These are phyloP conservation scores for Furnarius figulus DNA, from an alignment of 2,113 vertebrate species.

Conservation along the genomic window DNA sequence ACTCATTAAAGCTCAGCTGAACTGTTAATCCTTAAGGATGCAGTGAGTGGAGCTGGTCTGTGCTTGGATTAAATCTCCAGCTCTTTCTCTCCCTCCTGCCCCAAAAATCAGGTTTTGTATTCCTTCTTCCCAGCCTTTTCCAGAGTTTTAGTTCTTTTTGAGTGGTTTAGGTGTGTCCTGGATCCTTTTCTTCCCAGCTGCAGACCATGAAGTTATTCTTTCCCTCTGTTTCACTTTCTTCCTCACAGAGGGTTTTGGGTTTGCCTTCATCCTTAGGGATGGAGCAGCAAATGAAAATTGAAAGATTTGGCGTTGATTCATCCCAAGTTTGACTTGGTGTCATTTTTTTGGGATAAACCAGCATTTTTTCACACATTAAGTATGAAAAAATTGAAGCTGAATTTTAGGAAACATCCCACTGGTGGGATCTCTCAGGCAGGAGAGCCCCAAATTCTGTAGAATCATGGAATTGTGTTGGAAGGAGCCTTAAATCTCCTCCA, in stretches of 20 bases:
- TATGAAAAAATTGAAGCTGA: not conserved
- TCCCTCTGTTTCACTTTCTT: not conserved
- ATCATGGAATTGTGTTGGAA: not conserved
- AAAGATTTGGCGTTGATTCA: too few species aligned
- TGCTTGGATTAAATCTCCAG: not conserved
- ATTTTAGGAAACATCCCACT: not conserved
- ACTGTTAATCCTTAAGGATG: not conserved
- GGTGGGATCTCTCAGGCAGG: not conserved
- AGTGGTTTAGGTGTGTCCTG: not conserved
- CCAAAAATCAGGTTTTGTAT: not conserved
- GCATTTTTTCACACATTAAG: not conserved
- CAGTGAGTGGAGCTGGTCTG: not conserved
- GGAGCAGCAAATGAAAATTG: not conserved
- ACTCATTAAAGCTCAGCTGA: not conserved
- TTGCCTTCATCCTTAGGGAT: not conserved
- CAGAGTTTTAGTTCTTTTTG: not conserved
- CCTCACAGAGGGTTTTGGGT: not conserved
- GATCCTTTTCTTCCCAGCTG: not conserved
- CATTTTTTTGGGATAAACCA: fast-evolving
- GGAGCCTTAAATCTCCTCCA: not conserved
- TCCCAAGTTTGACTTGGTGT: not conserved
- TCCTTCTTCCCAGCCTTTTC: not conserved
- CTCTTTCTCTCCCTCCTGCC: not conserved
- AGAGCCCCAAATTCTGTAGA: not conserved
- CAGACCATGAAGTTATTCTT: not conserved